A percentile compares a stretch with the other conserved stretches of the same genome.
Conservation (phyloP, 2,113 vertebrate genomes). For the Elephas maximus region DNA sequence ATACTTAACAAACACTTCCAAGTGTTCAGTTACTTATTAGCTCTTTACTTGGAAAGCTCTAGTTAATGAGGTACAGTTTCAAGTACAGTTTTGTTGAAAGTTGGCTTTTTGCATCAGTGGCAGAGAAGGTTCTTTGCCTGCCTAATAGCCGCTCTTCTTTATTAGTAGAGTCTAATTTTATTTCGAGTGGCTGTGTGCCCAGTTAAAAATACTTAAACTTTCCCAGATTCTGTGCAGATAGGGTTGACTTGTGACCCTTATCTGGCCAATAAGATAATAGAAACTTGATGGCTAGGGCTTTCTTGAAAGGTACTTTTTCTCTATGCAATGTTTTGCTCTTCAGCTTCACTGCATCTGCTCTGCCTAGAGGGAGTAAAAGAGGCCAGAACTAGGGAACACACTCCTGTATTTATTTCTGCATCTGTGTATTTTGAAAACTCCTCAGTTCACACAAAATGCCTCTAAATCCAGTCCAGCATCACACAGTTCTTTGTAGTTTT, state of each 20-base stretch:
- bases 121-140: background rate
- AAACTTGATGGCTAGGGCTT: background rate
- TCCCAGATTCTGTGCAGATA: background rate
- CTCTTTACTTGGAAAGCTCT: background rate
- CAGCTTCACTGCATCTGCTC: background rate
- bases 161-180: background rate
- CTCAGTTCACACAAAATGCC: too few relatives aligned
- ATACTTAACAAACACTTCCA: background rate
- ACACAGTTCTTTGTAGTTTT: too few relatives aligned
- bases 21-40: background rate
- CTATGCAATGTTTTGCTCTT: background rate
- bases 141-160: background rate
- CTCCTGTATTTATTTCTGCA: too few relatives aligned
- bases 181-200: background rate
- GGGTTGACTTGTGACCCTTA: background rate
- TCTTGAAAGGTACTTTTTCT: background rate
- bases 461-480: background rate
- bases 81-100: background rate
- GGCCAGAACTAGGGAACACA: too few relatives aligned
- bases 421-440: too few relatives aligned
- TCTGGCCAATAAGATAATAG: background rate
- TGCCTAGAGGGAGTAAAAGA: background rate
- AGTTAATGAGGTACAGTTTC: background rate
- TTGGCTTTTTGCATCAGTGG: background rate
- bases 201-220: background rate